A percentile compares a stretch with the other conserved stretches of the same genome.
phyloP scores from a whole-genome alignment of 2,113 vertebrate genomes.

The Dermatemys mawii region DNA sequence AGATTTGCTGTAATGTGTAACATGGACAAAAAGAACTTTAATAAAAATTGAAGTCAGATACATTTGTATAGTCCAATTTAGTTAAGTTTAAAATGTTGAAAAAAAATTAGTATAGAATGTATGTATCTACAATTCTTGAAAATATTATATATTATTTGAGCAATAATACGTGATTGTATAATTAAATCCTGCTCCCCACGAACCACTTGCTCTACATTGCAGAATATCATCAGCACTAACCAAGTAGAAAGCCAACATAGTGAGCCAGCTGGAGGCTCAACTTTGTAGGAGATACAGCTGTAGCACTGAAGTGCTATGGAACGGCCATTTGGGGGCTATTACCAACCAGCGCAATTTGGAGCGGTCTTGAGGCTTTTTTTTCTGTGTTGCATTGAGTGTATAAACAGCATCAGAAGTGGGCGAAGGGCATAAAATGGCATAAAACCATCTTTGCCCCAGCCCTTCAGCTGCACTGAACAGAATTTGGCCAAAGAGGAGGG shows the following conservation, averaged over 20 bases:
- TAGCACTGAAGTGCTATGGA: background rate
- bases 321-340: background rate
- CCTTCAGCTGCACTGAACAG: background rate
- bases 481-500: background rate
- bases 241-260: background rate
- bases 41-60: background rate
- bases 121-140: background rate
- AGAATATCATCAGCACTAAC: background rate
- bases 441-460: background rate
- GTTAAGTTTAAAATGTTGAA: background rate
- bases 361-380: background rate
- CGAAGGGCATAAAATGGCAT: background rate
- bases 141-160: constrained; percentile 5
- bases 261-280: background rate
- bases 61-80: background rate
- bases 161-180: background rate
- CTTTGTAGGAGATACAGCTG: background rate
- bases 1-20: background rate
- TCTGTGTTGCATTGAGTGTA: background rate
- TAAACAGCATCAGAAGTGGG: background rate
- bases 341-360: background rate
- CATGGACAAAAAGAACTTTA: background rate
- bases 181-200: constrained; percentile 30
- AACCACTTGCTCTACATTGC: constrained; percentile 46
- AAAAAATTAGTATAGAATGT: background rate